Conservation (phyloP, 2,888 invertebrate genomes). For the Stenodema calcarata region DNA sequence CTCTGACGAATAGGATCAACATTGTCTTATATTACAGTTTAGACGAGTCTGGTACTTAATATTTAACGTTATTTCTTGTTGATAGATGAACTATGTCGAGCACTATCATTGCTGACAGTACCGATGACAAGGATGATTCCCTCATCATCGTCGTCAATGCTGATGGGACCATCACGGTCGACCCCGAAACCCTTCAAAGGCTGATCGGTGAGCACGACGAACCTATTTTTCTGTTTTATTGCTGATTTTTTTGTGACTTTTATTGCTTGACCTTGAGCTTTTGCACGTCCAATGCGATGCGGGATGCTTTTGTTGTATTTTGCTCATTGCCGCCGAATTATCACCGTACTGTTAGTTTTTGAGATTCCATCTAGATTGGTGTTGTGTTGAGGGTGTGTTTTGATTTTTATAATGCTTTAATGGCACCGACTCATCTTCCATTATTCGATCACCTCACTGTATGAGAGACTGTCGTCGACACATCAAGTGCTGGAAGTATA, state of each 20-base stretch:
- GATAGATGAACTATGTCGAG: slow-evolving; percentile 47
- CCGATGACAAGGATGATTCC: slow-evolving; percentile 65
- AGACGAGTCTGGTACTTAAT: no score
- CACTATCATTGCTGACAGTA: slow-evolving; percentile 54
- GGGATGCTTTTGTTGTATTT: no score
- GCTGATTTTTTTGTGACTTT: not conserved
- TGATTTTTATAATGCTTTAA: no score
- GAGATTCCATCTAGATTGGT: no score
- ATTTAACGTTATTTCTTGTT: not conserved
- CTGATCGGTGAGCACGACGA: slow-evolving; percentile 74
- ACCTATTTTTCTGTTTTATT: not conserved
- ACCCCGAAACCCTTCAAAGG: slow-evolving; percentile 79
- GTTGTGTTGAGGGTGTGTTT: not conserved
- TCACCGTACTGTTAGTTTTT: no score
- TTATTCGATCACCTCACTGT: no score
- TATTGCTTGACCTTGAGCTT: slow-evolving; percentile 20
- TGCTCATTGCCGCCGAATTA: no score
- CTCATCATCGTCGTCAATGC: slow-evolving; percentile 85
- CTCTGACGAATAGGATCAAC: no score
- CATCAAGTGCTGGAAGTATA: no score
- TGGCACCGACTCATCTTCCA: no score
- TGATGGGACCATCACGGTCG: slow-evolving; percentile 83
- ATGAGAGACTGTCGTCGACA: no score
- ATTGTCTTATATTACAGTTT: no score
- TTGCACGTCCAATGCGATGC: not conserved